Percentiles rank a stretch among this genome's conserved stretches.
Evolutionary conservation across 2,888 invertebrate species (phyloP).

Genomic region (Drosophila dives): DNA sequence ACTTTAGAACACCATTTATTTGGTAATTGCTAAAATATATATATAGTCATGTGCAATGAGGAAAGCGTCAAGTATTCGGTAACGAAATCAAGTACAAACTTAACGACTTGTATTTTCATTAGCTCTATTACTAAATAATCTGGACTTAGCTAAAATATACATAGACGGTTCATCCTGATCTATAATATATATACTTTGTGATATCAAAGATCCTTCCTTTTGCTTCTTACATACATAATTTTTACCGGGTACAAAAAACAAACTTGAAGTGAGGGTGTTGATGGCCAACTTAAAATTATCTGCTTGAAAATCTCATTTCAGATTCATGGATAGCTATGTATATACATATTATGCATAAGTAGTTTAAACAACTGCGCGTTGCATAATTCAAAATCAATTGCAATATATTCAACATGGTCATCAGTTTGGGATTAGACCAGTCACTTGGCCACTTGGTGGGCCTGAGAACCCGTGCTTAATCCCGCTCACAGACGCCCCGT

Average conservation of each 20-base stretch:
- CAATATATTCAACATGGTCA: conserved; percentile 34
- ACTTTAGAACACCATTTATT: no score
- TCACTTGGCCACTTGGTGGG: conserved; percentile 55
- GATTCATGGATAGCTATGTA: conserved; percentile 34
- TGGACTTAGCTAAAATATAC: background rate
- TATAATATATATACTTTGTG: background rate
- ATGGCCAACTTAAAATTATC: background rate
- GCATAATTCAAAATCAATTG: conserved; percentile 27
- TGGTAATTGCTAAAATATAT: no score
- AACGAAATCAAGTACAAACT: no score
- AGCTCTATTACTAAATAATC: no score
- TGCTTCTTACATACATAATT: background rate
- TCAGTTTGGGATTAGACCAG: conserved; percentile 45
- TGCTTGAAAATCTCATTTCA: conserved; percentile 33
- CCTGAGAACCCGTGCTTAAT: conserved; percentile 79
- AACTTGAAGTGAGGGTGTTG: background rate
- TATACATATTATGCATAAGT: conserved; percentile 2
- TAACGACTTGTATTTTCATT: no score
- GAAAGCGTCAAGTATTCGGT: no score
- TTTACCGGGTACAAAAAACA: background rate
- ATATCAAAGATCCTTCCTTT: background rate
- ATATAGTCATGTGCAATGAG: no score
- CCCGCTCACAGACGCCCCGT: conserved; percentile 70
- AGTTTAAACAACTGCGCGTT: background rate
- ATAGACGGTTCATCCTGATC: background rate